Evolutionary conservation across 2,888 invertebrate genomes (phyloP), one percentile per base, ranked within the genome.

Genomic region (Eilema caniola): DNA sequence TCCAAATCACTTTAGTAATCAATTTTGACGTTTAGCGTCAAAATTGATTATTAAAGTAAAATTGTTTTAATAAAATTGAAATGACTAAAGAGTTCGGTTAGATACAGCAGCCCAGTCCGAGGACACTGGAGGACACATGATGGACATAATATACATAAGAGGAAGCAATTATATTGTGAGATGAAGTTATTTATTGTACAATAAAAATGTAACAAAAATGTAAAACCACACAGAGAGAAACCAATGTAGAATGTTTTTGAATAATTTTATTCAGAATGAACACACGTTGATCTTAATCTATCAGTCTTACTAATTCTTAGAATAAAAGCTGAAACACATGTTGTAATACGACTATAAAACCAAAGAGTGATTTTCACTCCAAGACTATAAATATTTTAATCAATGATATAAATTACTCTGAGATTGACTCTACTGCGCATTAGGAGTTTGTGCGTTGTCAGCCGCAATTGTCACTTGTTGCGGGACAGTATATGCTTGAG

Each of bases 401-500:
- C 81, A 85, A 85, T 83, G 76, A 83, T 90, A 92, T 90, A 91
- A 91, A 88, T 90, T 87, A 84, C 83, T 31, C 57, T 60, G 67
- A 37, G 59, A 20, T 31, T 65, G 31, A 74, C 68, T 72, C 82
- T 88, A 89, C 71, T 92, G 90, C 79, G 91, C 90, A 53, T 85
- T 82, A 53, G 85, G 77, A 23, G 86, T 80, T 84, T 93, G 92
- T n/a, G 85, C 72, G 67, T 82, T 86, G 57, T 92, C 92, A 0
- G 83, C 67, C n/a, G 86, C 72, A 8, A 86, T 85, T 3, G 88
- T 76, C 53, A 89, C 83, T 73, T 91, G 93, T 72, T 94, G 94
- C 0, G 90, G 89, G 2, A 90, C 82, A 4, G 88, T 73, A 78
- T 93, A 94, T 0, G 92, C 90, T 78, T 95, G 95, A 0, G 95